A percentile compares a stretch with the other conserved stretches of the same genome.
phyloP scores from a whole-genome alignment of 2,113 vertebrate genomes.

The Lophochroa leadbeateri region DNA sequence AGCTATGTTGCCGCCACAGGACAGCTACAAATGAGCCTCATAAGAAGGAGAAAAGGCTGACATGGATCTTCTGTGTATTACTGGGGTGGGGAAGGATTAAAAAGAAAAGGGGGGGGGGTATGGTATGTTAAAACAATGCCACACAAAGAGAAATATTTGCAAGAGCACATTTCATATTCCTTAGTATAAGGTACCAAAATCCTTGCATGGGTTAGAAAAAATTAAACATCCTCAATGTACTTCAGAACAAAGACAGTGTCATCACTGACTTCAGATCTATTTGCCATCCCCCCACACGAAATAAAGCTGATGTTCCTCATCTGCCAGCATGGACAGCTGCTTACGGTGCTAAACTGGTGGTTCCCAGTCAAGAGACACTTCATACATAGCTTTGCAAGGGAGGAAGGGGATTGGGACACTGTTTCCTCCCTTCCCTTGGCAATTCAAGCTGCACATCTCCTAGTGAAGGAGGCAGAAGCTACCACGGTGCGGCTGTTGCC shows the following conservation, averaged over 20 bases:
- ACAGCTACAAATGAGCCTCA: background rate
- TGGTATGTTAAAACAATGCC: background rate
- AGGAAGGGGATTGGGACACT: background rate
- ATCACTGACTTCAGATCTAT: background rate
- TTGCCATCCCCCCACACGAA: background rate
- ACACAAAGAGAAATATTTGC: background rate
- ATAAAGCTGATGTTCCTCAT: background rate
- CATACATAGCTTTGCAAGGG: background rate
- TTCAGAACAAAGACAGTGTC: background rate
- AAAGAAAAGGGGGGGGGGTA: no score
- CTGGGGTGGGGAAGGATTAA: no score
- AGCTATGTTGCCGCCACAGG: background rate
- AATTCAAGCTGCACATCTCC: background rate
- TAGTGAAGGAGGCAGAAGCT: background rate
- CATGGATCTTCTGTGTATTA: background rate
- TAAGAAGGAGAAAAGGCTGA: background rate
- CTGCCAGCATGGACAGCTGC: background rate
- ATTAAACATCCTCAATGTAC: background rate
- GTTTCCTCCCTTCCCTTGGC: background rate
- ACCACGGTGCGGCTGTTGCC: background rate
- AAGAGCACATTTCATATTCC: background rate
- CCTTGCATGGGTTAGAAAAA: background rate
- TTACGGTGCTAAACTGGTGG: background rate
- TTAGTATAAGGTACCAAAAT: background rate
- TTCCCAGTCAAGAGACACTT: background rate